Percentiles rank a stretch among this genome's conserved stretches.
These are phyloP conservation scores for Polyploca ridens DNA, from an alignment of 2,888 invertebrate genomes.

Conservation along the genomic window DNA sequence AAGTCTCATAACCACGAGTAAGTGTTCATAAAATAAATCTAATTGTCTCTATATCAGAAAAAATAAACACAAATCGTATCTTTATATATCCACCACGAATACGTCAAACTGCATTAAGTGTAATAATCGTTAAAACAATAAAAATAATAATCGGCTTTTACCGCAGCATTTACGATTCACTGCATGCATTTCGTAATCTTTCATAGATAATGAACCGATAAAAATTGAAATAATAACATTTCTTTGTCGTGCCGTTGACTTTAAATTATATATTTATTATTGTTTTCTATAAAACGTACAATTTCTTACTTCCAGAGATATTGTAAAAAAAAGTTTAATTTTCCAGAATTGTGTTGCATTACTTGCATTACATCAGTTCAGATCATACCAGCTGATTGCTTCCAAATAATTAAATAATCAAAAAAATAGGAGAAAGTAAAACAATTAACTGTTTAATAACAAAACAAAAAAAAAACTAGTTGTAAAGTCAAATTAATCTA, in stretches of 20 bases:
- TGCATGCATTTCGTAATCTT: constrained; percentile 12
- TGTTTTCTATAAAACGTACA: neutral
- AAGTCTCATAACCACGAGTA: neutral
- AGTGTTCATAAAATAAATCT: neutral
- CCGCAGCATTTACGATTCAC: constrained; percentile 11
- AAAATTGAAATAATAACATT: constrained; percentile 11
- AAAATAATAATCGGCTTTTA: constrained; percentile 21
- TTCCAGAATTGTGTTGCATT: neutral
- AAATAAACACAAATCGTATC: neutral
- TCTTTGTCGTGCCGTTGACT: neutral
- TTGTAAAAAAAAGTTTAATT: neutral
- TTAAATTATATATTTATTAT: neutral
- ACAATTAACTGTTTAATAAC: neutral
- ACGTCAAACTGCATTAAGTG: neutral
- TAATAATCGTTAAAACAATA: constrained; percentile 26
- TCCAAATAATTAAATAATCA: too few species aligned
- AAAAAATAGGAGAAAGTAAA: too few species aligned
- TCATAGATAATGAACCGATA: constrained; percentile 13
- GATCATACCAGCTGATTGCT: too few species aligned
- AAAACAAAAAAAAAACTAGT: too few species aligned
- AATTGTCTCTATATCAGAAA: neutral
- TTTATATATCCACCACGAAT: neutral
- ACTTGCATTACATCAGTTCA: too few species aligned
- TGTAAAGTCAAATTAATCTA: too few species aligned
- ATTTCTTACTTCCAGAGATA: too few species aligned